Conservation (phyloP, 2,888 invertebrate genomes). For the Trachelus iudaicus region DNA sequence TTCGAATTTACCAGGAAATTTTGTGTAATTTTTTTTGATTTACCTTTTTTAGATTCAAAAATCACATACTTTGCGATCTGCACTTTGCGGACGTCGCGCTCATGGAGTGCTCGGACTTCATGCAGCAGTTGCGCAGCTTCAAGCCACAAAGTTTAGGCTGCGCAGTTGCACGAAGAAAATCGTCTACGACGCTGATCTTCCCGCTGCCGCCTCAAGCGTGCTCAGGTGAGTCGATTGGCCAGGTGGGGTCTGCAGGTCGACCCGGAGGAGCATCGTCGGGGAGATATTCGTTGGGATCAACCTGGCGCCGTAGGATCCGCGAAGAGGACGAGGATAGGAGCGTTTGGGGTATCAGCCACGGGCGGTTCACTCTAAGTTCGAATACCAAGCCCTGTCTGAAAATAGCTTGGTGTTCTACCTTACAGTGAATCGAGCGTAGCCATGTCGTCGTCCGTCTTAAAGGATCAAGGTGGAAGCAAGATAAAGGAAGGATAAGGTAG, state of each 20-base stretch:
- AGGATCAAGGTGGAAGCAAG: not conserved
- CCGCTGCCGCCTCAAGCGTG: constrained; percentile 94
- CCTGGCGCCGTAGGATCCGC: not conserved
- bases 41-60: constrained; percentile 73
- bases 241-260: not conserved
- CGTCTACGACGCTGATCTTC: constrained; percentile 93
- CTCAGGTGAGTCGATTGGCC: constrained; percentile 75
- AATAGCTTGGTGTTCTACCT: constrained; percentile 96
- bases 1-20: not conserved
- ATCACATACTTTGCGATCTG: constrained; percentile 94
- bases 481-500: constrained; percentile 7
- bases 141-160: constrained; percentile 96
- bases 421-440: constrained; percentile 86
- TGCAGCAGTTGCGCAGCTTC: constrained; percentile 96
- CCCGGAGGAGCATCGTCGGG: not conserved
- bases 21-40: not conserved
- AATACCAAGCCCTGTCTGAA: constrained; percentile 84
- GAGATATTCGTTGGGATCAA: not conserved
- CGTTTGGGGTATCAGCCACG: constrained; percentile 42
- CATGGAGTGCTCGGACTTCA: constrained; percentile 97
- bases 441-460: constrained; percentile 9
- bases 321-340: not conserved
- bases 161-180: constrained; percentile 92
- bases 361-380: constrained; percentile 90
- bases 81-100: constrained; percentile 97